These are phyloP conservation scores for Corbicula japonica DNA, from an alignment of 2,888 invertebrate genomes.

Conservation along the genomic window DNA sequence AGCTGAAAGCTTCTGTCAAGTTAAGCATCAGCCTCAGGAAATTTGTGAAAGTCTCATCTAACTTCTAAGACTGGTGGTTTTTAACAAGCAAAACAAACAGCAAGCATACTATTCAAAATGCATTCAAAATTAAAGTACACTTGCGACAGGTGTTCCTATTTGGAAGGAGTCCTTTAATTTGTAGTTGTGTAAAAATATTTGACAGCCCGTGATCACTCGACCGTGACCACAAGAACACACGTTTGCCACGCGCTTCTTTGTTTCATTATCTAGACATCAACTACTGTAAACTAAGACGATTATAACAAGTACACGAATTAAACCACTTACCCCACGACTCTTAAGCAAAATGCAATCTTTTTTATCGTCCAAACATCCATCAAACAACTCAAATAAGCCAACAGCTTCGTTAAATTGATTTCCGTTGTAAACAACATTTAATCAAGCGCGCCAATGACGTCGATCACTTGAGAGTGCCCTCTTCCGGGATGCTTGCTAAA, in stretches of 20 bases:
- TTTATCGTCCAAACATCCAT: too few species aligned
- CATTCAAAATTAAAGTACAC: too few species aligned
- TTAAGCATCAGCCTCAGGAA: too few species aligned
- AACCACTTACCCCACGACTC: slow-evolving; percentile 30
- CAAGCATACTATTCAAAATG: too few species aligned
- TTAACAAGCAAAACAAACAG: too few species aligned
- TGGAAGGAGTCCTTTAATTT: background rate
- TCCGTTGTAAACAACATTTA: slow-evolving; percentile 48
- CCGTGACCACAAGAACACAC: slow-evolving; percentile 54
- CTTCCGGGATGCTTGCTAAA: slow-evolving; percentile 53
- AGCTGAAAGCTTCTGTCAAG: too few species aligned
- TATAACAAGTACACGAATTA: slow-evolving; percentile 2
- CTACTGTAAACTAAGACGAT: background rate
- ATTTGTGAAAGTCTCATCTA: too few species aligned
- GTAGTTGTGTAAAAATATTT: slow-evolving; percentile 21
- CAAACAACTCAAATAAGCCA: too few species aligned
- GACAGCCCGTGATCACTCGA: slow-evolving; percentile 42
- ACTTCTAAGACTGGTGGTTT: too few species aligned
- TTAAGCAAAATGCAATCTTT: too few species aligned
- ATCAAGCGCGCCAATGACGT: slow-evolving; percentile 50
- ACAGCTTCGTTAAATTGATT: slow-evolving; percentile 10
- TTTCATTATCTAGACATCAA: background rate
- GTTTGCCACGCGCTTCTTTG: slow-evolving; percentile 35
- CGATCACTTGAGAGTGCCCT: slow-evolving; percentile 39
- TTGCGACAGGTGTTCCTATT: slow-evolving; percentile 21